Evolutionary conservation across 2,888 invertebrate genomes (phyloP).

Genomic region (Ornithoptera alexandrae): DNA sequence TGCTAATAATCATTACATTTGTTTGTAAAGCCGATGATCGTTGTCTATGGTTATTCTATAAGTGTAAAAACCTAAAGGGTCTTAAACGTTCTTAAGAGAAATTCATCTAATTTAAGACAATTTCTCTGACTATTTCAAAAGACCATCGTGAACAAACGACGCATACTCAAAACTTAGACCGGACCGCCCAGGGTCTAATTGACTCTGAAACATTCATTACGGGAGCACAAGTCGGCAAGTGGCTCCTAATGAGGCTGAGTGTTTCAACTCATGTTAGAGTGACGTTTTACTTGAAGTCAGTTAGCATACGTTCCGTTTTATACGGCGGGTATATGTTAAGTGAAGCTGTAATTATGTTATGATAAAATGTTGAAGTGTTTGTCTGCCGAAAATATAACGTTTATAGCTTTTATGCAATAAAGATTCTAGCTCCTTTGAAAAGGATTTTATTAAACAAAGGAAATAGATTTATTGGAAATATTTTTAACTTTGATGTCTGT

Average conservation of each 20-base stretch:
- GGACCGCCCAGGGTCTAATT: constrained; percentile 40
- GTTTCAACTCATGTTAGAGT: constrained; percentile 34
- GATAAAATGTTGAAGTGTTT: constrained; percentile 5
- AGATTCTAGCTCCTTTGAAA: neutral
- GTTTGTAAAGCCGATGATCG: neutral
- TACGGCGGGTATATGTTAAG: neutral
- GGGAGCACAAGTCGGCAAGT: constrained; percentile 42
- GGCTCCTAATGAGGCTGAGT: constrained; percentile 41
- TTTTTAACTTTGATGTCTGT: too few relatives aligned
- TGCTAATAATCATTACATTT: neutral
- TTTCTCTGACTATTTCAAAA: constrained; percentile 8
- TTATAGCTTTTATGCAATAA: too few relatives aligned
- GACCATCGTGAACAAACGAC: constrained; percentile 28
- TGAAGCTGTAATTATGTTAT: neutral
- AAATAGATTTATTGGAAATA: too few relatives aligned
- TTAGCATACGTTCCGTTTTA: constrained; percentile 3
- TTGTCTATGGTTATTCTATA: neutral
- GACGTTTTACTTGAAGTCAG: constrained; percentile 17
- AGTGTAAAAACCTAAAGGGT: neutral
- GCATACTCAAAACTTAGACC: constrained; percentile 35
- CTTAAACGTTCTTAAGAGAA: neutral
- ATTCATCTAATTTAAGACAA: constrained; percentile 19
- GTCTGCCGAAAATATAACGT: neutral
- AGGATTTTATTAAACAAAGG: too few relatives aligned
- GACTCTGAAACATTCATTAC: constrained; percentile 44